Evolutionary conservation across 2,888 invertebrate genomes (phyloP).

Genomic region (Ischnus inquisitorius): DNA sequence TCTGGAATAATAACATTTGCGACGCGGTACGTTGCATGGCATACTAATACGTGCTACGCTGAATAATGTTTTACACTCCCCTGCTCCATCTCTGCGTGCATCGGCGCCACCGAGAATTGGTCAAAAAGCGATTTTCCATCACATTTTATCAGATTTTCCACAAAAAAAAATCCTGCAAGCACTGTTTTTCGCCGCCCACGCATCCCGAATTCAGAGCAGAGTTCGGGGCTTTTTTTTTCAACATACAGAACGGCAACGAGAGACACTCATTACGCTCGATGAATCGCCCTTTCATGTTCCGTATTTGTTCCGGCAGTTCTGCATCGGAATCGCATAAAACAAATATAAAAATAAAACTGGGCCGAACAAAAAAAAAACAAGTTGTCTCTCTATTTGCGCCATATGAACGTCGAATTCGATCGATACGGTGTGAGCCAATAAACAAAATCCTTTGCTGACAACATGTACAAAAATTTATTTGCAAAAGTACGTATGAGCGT

Average conservation of each 20-base stretch:
- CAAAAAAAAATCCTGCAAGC: neutral
- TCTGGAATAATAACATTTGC: neutral
- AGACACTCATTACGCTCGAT: slow-evolving; percentile 34
- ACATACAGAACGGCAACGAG: slow-evolving; percentile 1
- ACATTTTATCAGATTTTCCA: slow-evolving; percentile 23
- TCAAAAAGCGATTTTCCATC: neutral
- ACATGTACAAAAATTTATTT: neutral
- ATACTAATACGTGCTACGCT: neutral
- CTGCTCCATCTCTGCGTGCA: neutral
- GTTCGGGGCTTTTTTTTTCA: slow-evolving; percentile 35
- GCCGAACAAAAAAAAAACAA: too few relatives aligned
- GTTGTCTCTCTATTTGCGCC: neutral
- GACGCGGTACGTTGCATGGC: neutral
- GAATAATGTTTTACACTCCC: neutral
- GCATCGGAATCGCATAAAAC: neutral
- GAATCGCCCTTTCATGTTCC: slow-evolving; percentile 14
- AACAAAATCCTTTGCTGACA: neutral
- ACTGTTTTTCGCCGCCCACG: neutral
- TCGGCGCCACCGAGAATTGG: neutral
- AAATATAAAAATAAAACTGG: neutral
- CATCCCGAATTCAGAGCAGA: neutral
- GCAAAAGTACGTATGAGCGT: neutral
- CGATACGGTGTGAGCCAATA: neutral
- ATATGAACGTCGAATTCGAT: neutral
- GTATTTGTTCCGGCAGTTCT: neutral